Conservation (phyloP, 2,113 vertebrate species). For the Hypanus sabinus region DNA sequence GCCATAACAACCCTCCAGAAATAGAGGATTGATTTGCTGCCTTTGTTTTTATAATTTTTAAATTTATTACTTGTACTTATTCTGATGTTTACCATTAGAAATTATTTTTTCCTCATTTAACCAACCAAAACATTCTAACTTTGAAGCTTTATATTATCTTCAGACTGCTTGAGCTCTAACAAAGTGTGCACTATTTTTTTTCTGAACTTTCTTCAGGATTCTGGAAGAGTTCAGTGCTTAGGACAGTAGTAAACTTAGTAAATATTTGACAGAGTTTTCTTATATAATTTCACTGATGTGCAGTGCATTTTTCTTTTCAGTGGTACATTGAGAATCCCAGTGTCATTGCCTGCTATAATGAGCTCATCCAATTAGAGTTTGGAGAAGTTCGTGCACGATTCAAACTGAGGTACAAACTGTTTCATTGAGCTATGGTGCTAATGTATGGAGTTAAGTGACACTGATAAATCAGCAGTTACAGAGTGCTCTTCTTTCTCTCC, state of each 20-base stretch:
- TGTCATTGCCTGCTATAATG: slow-evolving; percentile 92
- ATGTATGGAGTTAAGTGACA: not conserved
- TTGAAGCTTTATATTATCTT: not conserved
- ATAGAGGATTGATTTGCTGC: not conserved
- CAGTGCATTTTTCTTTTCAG: slow-evolving; percentile 56
- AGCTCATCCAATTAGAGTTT: slow-evolving; percentile 85
- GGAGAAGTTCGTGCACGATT: slow-evolving; percentile 90
- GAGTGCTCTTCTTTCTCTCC: not conserved
- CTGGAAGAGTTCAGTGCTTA: not conserved
- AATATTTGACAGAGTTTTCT: not conserved
- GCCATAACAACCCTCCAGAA: too few relatives aligned
- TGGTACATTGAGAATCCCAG: slow-evolving; percentile 87
- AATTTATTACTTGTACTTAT: too few relatives aligned
- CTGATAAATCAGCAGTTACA: not conserved
- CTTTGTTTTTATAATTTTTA: not conserved
- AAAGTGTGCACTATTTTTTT: not conserved
- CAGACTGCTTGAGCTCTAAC: not conserved
- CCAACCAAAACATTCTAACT: not conserved
- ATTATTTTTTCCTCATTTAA: not conserved
- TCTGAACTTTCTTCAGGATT: not conserved
- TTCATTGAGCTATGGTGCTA: not conserved
- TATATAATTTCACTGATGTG: not conserved
- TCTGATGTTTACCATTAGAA: not conserved
- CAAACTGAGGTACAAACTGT: slow-evolving; percentile 77
- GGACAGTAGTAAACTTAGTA: not conserved